Base-by-base conservation (phyloP, 2,888 invertebrate genomes). In the Lacanobia oleracea region DNA sequence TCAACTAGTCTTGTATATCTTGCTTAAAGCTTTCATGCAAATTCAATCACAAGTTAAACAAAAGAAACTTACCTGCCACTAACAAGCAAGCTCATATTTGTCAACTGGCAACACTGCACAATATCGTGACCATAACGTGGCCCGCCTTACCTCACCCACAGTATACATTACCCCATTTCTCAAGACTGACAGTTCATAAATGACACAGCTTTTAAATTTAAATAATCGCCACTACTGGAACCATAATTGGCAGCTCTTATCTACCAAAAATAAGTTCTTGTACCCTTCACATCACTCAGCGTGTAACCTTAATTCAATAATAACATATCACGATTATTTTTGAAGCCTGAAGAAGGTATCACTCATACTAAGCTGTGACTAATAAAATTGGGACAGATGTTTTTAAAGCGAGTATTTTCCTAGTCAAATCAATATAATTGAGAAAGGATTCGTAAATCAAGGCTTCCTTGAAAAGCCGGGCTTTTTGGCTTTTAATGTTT, bases 131-230 rank as follows among this genome's bases (percentile, higher is more conserved):
- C 59, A 67, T 51, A 54, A n/a, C 45, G 8, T 65, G 56, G 21
- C 45, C 66, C 57, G 54, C 8, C 40, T 57, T 7, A 65, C 33
- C 16, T 64, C 61, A 56, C 71, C 63, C 72, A 66, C 66, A 57
- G 51, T 70, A 67, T 51, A 64, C 64, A 80, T 79, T 72, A 76
- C 66, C 81, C 67, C 60, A 70, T 72, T 76, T 81, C 68, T 69
- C 67, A 81, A 64, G 14, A n/a, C 48, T 67, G 79, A 79, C 81
- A 80, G 76, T 56, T 66, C 79, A 76, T 76, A 79, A 81, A 80
- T 80, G 79, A 80, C 77, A 81, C 76, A 48, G 77, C 66, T 80
- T 67, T 80, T 67, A 80, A 80, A 80, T 76, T 80, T 80, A 76
- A 80, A 79, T 79, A 79, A 80, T 72, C 77, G 57, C 51, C 63